Evolutionary conservation across 2,888 invertebrate species (phyloP).

Genomic region (Acanthopleura granulata): DNA sequence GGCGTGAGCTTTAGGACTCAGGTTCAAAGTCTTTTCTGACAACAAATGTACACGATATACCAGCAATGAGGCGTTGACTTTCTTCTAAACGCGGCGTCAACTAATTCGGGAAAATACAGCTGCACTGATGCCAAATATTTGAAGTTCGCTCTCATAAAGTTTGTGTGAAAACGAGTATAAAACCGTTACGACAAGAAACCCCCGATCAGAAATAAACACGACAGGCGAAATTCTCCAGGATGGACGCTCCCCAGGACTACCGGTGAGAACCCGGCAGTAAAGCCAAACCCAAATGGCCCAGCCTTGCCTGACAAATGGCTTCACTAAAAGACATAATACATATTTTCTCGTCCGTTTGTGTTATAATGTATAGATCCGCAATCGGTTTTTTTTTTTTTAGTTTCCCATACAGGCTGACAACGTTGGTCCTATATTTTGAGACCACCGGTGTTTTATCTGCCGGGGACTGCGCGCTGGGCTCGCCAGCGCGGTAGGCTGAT

Average conservation of each 20-base stretch:
- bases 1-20: too few species aligned
- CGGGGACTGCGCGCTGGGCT: background rate
- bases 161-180: too few species aligned
- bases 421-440: background rate
- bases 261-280: too few species aligned
- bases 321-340: constrained; percentile 2
- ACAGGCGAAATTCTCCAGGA: background rate
- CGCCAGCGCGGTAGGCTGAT: background rate
- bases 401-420: background rate
- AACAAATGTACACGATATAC: too few species aligned
- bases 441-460: background rate
- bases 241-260: too few species aligned
- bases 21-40: too few species aligned
- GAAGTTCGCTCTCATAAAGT: too few species aligned
- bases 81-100: too few species aligned
- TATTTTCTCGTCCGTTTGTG: background rate
- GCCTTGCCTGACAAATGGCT: background rate
- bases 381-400: background rate
- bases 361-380: background rate
- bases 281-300: background rate
- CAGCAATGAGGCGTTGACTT: too few species aligned
- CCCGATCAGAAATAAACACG: background rate
- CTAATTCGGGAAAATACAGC: too few species aligned
- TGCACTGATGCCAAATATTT: too few species aligned
- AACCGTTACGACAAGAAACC: background rate